Conservation (phyloP, 1,140 invertebrate genomes). For the Ectropis grisescens region DNA sequence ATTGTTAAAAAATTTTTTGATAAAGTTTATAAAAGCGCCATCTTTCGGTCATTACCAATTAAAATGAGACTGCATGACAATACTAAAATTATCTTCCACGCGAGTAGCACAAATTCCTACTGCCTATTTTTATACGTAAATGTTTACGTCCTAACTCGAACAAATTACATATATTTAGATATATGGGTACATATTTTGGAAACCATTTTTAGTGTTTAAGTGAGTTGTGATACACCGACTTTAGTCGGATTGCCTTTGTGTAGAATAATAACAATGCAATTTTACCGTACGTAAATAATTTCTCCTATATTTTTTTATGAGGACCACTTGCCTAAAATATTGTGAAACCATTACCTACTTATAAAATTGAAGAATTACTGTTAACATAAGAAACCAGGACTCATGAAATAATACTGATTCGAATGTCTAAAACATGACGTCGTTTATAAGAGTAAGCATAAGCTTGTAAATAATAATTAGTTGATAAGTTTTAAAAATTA, state of each 20-base stretch:
- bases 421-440: constrained; percentile 37
- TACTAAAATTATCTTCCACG: constrained; percentile 29
- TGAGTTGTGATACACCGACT: constrained; percentile 39
- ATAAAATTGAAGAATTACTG: too few relatives aligned
- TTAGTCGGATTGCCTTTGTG: constrained; percentile 26
- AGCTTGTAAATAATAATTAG: constrained; percentile 53
- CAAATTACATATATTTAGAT: constrained; percentile 29
- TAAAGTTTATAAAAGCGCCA: too few relatives aligned
- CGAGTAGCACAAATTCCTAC: constrained; percentile 18
- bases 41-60: constrained; percentile 14
- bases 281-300: constrained; percentile 11
- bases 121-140: constrained; percentile 46
- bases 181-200: constrained; percentile 2
- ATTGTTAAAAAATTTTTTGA: too few relatives aligned
- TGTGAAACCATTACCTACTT: too few relatives aligned
- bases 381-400: too few relatives aligned
- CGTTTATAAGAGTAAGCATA: constrained; percentile 23
- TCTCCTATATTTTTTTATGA: constrained; percentile 14
- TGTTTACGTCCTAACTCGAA: constrained; percentile 35
- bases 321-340: too few relatives aligned
- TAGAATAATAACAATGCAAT: constrained; percentile 34
- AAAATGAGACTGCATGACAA: constrained; percentile 52
- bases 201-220: constrained; percentile 35
- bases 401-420: too few relatives aligned
- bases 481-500: constrained; percentile 41